Percentiles rank a stretch among this genome's conserved stretches.
phyloP scores from a whole-genome alignment of 2,888 invertebrate species.

The Athrips mouffetella region DNA sequence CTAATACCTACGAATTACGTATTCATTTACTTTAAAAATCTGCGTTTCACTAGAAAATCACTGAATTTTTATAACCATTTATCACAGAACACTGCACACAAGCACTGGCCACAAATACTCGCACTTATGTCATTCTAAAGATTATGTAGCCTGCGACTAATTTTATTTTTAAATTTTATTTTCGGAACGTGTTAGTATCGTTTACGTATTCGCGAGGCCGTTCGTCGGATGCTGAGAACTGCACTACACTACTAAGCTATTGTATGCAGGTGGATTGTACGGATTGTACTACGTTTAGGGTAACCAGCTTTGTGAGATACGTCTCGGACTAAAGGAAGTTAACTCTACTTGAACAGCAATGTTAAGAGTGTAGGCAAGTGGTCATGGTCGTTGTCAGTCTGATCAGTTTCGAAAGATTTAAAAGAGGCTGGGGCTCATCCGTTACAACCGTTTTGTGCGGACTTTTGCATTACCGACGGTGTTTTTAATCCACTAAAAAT shows the following conservation, averaged over 20 bases:
- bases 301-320: neutral
- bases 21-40: neutral
- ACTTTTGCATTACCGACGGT: too few species aligned
- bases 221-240: slow-evolving; percentile 71
- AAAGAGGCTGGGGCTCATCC: too few species aligned
- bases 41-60: neutral
- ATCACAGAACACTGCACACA: slow-evolving; percentile 14
- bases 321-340: neutral
- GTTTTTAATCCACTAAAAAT: too few species aligned
- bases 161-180: slow-evolving; percentile 35
- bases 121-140: slow-evolving; percentile 32
- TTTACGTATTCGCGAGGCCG: slow-evolving; percentile 47
- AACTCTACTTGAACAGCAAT: neutral
- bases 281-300: slow-evolving; percentile 48
- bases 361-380: neutral
- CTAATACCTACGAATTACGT: neutral
- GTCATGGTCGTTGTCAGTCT: neutral
- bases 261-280: slow-evolving; percentile 76
- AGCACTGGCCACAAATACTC: slow-evolving; percentile 23
- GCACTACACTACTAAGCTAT: slow-evolving; percentile 72
- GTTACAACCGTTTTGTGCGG: too few species aligned
- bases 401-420: too few species aligned
- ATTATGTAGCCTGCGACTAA: slow-evolving; percentile 24
- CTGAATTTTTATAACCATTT: slow-evolving; percentile 19
- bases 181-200: slow-evolving; percentile 26